These are phyloP conservation scores for Uromys caudimaculatus DNA, from an alignment of 2,797 vertebrate genomes.

Conservation along the genomic window DNA sequence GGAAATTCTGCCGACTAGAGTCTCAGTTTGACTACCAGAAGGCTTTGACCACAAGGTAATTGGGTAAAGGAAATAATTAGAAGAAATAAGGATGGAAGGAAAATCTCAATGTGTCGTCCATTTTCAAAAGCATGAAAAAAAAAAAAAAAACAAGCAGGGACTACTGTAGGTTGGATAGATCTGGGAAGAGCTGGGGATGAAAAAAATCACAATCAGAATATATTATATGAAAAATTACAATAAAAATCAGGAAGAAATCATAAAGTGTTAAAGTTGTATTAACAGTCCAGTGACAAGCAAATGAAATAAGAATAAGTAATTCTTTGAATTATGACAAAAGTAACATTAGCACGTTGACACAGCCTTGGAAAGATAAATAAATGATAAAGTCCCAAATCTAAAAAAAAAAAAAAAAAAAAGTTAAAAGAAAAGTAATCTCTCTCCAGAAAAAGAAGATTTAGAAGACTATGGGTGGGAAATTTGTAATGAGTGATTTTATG, in stretches of 20 bases:
- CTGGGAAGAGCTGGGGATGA: too few species aligned
- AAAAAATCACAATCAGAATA: neutral
- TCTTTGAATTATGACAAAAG: neutral
- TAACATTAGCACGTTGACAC: neutral
- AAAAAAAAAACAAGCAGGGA: neutral
- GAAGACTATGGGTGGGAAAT: neutral
- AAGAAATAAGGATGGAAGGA: neutral
- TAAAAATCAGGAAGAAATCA: neutral
- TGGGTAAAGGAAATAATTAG: neutral
- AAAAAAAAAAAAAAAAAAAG: neutral
- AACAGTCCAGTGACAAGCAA: neutral
- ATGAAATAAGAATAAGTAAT: neutral
- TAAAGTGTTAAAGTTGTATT: neutral
- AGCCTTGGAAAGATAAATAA: neutral
- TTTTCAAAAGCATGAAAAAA: neutral
- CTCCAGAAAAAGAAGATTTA: neutral
- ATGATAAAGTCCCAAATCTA: neutral
- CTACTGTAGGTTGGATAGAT: neutral
- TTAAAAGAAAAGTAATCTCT: neutral
- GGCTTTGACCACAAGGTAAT: neutral
- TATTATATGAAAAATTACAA: neutral
- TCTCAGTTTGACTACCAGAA: neutral
- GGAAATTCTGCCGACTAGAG: neutral
- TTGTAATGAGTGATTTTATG: constrained; percentile 1
- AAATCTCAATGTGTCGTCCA: neutral